A percentile compares a stretch with the other conserved stretches of the same genome.
These are phyloP conservation scores for Erebia epiphron DNA, from an alignment of 2,888 invertebrate genomes.

Conservation along the genomic window DNA sequence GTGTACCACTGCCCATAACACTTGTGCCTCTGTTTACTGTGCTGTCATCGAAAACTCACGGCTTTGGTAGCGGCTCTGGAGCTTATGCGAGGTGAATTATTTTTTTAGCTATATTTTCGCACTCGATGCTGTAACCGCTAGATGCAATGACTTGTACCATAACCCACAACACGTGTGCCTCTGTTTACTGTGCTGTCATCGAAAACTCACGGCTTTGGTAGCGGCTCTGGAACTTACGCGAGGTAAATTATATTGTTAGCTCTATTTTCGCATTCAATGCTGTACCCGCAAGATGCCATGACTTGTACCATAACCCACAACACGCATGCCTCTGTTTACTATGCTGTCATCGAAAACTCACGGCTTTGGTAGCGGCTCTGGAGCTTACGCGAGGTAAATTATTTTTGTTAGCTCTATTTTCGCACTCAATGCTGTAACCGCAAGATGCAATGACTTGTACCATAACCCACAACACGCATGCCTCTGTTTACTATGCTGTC, in stretches of 20 bases:
- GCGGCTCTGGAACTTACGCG: not conserved
- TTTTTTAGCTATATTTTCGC: no score
- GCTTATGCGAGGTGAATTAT: no score
- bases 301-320: conserved; percentile 20
- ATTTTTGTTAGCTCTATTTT: conserved; percentile 27
- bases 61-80: no score
- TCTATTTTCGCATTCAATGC: no score
- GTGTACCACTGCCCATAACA: no score
- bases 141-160: conserved; percentile 15
- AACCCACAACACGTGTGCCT: conserved; percentile 44
- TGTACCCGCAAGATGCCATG: not conserved
- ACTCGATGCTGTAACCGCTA: no score
- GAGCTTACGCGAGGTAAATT: conserved; percentile 36
- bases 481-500: conserved; percentile 49
- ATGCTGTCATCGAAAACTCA: conserved; percentile 48
- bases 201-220: conserved; percentile 39
- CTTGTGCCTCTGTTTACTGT: no score
- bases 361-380: conserved; percentile 21
- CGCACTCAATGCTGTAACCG: not conserved
- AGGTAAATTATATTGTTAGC: no score
- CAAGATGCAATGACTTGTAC: conserved; percentile 14
- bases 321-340: conserved; percentile 48
- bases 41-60: no score
- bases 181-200: conserved; percentile 50
- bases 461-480: conserved; percentile 41